phyloP scores from a whole-genome alignment of 2,888 invertebrate genomes.

The Melipona beecheii region DNA sequence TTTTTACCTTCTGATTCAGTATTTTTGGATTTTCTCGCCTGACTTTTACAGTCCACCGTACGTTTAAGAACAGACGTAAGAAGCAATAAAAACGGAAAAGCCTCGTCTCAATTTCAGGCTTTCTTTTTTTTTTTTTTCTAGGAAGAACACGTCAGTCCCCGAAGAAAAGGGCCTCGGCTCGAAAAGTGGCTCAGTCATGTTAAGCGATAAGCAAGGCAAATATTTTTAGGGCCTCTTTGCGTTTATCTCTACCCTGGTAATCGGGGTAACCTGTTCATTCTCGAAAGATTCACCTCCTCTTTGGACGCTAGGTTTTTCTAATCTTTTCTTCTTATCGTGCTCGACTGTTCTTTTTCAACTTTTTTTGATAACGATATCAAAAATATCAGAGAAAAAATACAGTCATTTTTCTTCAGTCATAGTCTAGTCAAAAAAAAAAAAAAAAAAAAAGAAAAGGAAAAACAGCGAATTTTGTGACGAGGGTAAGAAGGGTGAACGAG shows the following conservation, averaged over 20 bases:
- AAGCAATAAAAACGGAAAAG: background rate
- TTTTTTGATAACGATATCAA: background rate
- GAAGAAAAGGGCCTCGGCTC: background rate
- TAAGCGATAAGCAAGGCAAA: conserved; percentile 72
- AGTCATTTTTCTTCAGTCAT: background rate
- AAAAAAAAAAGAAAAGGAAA: no score
- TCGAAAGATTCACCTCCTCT: background rate
- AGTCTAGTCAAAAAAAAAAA: background rate
- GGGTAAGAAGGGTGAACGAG: background rate
- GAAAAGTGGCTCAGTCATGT: conserved; percentile 39
- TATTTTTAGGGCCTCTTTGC: conserved; percentile 72
- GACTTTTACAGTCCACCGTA: background rate
- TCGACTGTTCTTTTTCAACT: no score
- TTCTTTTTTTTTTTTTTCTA: conserved; percentile 6
- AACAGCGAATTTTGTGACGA: background rate
- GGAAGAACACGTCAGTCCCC: background rate
- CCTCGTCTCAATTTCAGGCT: conserved; percentile 1
- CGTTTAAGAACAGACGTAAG: background rate
- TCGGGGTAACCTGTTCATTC: conserved; percentile 41
- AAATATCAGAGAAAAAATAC: background rate
- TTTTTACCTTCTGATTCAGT: background rate
- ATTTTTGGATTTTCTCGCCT: background rate
- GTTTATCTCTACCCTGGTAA: conserved; percentile 59
- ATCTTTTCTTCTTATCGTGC: no score
- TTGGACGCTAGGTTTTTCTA: background rate